Percentiles rank a stretch among this genome's conserved stretches.
These are phyloP conservation scores for Dasyprocta punctata DNA, from an alignment of 2,113 vertebrate species.

Conservation along the genomic window DNA sequence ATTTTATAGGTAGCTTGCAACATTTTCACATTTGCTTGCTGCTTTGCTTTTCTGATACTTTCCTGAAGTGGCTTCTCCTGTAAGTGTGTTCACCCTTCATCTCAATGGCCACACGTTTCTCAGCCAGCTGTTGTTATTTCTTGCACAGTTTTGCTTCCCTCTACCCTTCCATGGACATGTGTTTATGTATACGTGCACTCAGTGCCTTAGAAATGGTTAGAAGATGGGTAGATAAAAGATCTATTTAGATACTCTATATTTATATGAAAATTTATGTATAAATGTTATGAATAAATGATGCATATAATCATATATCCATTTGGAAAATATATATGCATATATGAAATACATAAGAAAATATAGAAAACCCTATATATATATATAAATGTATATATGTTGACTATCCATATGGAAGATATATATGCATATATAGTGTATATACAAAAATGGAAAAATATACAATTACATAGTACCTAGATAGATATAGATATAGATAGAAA, in stretches of 20 bases:
- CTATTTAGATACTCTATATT: background rate
- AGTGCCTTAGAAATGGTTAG: background rate
- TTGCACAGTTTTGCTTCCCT: background rate
- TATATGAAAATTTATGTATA: background rate
- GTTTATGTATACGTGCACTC: background rate
- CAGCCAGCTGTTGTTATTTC: background rate
- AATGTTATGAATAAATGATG: background rate
- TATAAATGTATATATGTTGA: background rate
- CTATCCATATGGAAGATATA: background rate
- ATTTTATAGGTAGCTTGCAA: background rate
- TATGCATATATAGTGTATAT: background rate
- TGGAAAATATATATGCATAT: background rate
- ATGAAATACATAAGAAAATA: background rate
- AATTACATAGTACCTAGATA: background rate
- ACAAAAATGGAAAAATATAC: background rate
- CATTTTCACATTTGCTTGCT: background rate
- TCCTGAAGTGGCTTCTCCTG: background rate
- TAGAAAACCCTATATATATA: background rate
- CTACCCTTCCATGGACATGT: background rate
- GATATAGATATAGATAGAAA: background rate
- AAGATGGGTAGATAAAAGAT: background rate
- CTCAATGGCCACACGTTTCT: background rate
- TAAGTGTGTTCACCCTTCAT: background rate
- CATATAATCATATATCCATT: background rate
- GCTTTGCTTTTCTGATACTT: background rate